Evolutionary conservation across 2,113 vertebrate species (phyloP).

Genomic region (Thunnus maccoyii): DNA sequence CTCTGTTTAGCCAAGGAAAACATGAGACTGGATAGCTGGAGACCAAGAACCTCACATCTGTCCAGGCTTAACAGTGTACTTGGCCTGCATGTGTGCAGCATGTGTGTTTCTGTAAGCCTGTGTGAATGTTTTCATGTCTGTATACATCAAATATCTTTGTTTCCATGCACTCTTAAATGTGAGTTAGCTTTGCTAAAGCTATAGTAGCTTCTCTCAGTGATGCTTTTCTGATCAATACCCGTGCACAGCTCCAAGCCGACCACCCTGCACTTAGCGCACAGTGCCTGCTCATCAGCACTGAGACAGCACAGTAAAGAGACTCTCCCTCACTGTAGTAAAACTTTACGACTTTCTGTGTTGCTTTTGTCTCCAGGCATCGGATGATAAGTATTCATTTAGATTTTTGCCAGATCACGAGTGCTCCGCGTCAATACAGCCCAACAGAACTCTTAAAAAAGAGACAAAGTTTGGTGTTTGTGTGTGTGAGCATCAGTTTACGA

Average conservation of each 20-base stretch:
- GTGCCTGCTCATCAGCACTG: conserved; percentile 71
- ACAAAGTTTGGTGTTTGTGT: conserved; percentile 40
- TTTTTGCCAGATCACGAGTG: conserved; percentile 81
- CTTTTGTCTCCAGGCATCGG: conserved; percentile 79
- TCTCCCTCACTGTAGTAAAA: conserved; percentile 80
- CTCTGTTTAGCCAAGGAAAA: conserved; percentile 67
- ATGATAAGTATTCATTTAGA: conserved; percentile 78
- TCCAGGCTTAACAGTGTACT: conserved; percentile 50
- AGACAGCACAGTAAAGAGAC: conserved; percentile 79
- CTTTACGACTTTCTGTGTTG: conserved; percentile 79
- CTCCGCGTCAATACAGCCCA: conserved; percentile 75
- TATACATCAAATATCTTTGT: conserved; percentile 8
- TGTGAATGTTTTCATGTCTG: conserved; percentile 23
- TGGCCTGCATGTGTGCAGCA: background rate
- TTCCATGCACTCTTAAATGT: conserved; percentile 26
- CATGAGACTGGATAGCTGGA: conserved; percentile 42
- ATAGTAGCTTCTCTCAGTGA: background rate
- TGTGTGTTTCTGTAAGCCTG: conserved; percentile 19
- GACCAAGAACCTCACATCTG: conserved; percentile 53
- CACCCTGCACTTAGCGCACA: conserved; percentile 61
- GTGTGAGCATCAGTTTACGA: conserved; percentile 1
- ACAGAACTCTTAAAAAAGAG: conserved; percentile 78
- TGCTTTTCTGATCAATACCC: conserved; percentile 59
- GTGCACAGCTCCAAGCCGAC: conserved; percentile 29
- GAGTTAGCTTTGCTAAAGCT: conserved; percentile 25